Evolutionary conservation across 53 echinoderm and acorn worm genomes (phyloP).

Genomic region (Echinarachnius parma): DNA sequence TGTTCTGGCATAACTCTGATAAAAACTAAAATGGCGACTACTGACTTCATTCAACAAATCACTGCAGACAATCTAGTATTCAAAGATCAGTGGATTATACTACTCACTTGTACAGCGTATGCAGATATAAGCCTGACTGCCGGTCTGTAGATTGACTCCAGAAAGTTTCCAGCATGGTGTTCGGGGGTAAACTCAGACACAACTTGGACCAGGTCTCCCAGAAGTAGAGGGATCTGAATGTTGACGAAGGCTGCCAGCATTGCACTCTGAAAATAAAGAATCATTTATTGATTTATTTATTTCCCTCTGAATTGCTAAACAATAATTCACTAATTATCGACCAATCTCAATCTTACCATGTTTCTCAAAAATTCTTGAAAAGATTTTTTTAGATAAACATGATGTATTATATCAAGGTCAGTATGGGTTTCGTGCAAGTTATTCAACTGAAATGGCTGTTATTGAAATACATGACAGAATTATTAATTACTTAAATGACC

Average conservation of each 20-base stretch:
- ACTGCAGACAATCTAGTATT: too few species aligned
- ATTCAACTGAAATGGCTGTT: too few species aligned
- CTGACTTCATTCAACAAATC: too few species aligned
- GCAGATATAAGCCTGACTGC: conserved; percentile 74
- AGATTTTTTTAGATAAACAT: neutral
- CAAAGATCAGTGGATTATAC: too few species aligned
- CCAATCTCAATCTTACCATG: too few species aligned
- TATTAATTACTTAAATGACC: too few species aligned
- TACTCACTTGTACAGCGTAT: conserved; percentile 83
- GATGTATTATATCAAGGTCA: too few species aligned
- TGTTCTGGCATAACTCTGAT: too few species aligned
- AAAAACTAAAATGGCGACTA: too few species aligned
- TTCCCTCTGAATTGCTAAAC: neutral
- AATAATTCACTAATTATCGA: neutral
- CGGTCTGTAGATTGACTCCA: conserved; percentile 67
- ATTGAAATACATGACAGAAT: too few species aligned
- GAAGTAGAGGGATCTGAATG: conserved; percentile 91
- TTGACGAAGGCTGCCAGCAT: conserved; percentile 83
- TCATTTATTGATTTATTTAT: neutral
- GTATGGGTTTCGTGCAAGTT: too few species aligned
- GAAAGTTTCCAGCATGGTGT: conserved; percentile 69
- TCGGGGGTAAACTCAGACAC: conserved; percentile 67
- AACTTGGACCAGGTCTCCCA: conserved; percentile 90
- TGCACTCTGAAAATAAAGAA: conserved; percentile 73
- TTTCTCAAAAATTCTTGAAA: neutral